A percentile compares a stretch with the other conserved stretches of the same genome.
Conservation (phyloP, 2,888 invertebrate genomes). For the Polietes domitor region DNA sequence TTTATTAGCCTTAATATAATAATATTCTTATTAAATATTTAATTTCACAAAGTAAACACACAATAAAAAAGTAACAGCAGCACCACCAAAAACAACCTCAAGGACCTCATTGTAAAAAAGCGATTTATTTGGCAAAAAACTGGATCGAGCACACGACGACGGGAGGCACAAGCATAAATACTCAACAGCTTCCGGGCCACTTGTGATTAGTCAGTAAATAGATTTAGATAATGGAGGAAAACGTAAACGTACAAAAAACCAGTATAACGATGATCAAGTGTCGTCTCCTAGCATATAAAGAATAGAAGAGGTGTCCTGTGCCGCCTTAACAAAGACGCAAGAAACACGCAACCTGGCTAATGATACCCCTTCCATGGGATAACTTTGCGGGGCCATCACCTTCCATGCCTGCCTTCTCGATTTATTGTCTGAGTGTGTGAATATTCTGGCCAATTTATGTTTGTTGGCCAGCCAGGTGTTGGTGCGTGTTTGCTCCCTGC, state of each 20-base stretch:
- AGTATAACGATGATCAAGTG: not conserved
- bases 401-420: not conserved
- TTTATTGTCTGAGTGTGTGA: not conserved
- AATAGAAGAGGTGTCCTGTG: not conserved
- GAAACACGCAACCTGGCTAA: not conserved
- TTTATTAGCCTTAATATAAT: conserved; percentile 48
- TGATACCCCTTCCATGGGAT: not conserved
- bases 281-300: not conserved
- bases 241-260: no score
- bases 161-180: not conserved
- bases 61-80: not conserved
- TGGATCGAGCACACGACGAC: not conserved
- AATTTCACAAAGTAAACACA: conserved; percentile 44
- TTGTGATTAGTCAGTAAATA: not conserved
- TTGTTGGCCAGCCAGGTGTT: not conserved
- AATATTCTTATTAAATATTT: conserved; percentile 59
- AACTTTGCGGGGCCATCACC: not conserved
- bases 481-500: not conserved
- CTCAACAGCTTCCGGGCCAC: conserved; percentile 5
- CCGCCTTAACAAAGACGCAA: not conserved
- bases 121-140: not conserved
- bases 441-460: conserved; percentile 11
- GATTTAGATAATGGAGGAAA: conserved; percentile 5
- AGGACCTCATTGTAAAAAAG: conserved; percentile 3
- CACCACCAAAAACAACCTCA: not conserved